phyloP scores from a whole-genome alignment of 2,888 invertebrate genomes.

The Platycnemis pennipes region DNA sequence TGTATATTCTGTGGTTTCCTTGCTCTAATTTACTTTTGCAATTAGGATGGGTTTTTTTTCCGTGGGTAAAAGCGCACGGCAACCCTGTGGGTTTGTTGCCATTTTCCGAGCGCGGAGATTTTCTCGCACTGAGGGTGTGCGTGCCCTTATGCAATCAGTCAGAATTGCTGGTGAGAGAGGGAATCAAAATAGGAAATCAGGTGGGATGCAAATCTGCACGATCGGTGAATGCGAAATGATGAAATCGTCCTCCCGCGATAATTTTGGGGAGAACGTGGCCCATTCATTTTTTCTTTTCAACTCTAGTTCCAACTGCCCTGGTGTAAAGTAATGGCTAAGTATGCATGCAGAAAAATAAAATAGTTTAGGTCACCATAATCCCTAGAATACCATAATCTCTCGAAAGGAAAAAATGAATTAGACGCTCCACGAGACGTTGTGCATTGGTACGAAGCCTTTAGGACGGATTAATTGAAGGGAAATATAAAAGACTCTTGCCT shows the following conservation, averaged over 20 bases:
- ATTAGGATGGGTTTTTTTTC: neutral
- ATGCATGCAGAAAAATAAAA: too few species aligned
- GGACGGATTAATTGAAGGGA: neutral
- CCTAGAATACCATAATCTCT: too few species aligned
- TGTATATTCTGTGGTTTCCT: constrained; percentile 13
- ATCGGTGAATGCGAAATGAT: neutral
- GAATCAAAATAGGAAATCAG: too few species aligned
- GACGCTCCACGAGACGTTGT: neutral
- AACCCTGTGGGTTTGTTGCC: too few species aligned
- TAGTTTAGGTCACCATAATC: too few species aligned
- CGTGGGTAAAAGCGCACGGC: neutral
- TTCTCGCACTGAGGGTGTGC: neutral
- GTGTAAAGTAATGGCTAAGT: too few species aligned
- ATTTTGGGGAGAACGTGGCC: too few species aligned
- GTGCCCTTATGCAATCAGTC: neutral
- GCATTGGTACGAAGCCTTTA: neutral
- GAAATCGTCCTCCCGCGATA: neutral
- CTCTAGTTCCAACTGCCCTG: too few species aligned
- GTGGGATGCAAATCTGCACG: neutral
- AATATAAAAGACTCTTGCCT: neutral
- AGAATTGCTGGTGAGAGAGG: neutral
- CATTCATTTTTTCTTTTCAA: too few species aligned
- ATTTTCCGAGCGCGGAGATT: neutral
- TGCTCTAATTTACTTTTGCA: constrained; percentile 16
- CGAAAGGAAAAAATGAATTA: neutral